Conservation (phyloP, 2,797 vertebrate genomes). For the Coracias cyanogaster region DNA sequence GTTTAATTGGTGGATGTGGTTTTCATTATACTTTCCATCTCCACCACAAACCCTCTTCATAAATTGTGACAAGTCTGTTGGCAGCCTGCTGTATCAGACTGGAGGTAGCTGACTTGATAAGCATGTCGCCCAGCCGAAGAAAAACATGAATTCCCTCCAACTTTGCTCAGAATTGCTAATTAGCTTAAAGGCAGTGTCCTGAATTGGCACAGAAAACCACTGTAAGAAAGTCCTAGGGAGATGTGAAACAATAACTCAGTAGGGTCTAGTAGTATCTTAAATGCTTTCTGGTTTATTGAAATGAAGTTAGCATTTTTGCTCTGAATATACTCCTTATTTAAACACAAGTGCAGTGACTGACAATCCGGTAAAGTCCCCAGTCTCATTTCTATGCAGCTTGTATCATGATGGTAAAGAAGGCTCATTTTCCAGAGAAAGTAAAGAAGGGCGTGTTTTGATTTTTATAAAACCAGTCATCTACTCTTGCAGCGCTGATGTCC, state of each 20-base stretch:
- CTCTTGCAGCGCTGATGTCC: neutral
- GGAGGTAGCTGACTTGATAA: constrained; percentile 52
- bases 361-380: neutral
- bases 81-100: constrained; percentile 50
- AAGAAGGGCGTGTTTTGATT: neutral
- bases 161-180: constrained; percentile 41
- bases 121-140: neutral
- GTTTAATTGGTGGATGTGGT: constrained; percentile 61
- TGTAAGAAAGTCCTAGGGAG: neutral
- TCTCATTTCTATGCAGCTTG: neutral
- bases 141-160: constrained; percentile 49
- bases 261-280: neutral
- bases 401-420: neutral
- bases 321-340: constrained; percentile 18
- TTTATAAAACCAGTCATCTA: neutral
- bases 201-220: constrained; percentile 13
- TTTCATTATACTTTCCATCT: constrained; percentile 31
- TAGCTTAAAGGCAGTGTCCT: constrained; percentile 18
- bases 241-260: neutral
- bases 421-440: constrained; percentile 1
- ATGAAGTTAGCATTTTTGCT: neutral
- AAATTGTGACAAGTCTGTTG: constrained; percentile 47
- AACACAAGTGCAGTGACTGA: neutral
- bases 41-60: constrained; percentile 37
- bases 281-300: neutral